These are phyloP conservation scores for Ylistrum balloti DNA, from an alignment of 1,140 invertebrate genomes.

Conservation along the genomic window DNA sequence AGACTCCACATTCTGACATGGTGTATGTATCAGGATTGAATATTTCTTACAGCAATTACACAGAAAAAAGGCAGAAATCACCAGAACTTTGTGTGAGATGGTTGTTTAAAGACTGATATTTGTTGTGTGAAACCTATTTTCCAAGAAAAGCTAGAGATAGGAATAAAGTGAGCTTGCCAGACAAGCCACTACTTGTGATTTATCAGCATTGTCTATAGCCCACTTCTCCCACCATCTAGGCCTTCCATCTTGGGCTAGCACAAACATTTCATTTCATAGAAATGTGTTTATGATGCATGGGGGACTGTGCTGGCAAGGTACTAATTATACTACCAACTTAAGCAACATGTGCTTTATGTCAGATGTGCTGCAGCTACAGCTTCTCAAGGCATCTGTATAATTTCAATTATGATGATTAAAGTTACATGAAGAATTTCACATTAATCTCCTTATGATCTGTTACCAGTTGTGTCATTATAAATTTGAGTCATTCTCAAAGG, in stretches of 20 bases:
- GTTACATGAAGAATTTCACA: not conserved
- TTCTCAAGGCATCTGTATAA: conserved; percentile 8
- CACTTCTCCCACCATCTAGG: not conserved
- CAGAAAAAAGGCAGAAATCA: too few species aligned
- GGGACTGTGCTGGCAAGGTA: not conserved
- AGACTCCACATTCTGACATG: not conserved
- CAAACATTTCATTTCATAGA: not conserved
- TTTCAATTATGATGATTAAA: conserved; percentile 40
- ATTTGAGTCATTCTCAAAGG: too few species aligned
- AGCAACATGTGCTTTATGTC: conserved; percentile 27
- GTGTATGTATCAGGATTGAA: not conserved
- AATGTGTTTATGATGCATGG: too few species aligned
- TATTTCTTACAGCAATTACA: not conserved
- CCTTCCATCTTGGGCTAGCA: conserved; percentile 1
- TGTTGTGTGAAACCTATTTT: not conserved
- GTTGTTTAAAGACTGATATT: not conserved
- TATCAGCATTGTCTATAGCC: not conserved
- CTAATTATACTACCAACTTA: not conserved
- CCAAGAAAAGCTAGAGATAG: not conserved
- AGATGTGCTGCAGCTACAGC: not conserved
- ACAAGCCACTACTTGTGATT: not conserved
- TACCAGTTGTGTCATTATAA: conserved; percentile 21
- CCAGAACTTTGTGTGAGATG: not conserved
- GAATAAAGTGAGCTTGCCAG: not conserved
- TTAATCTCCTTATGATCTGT: conserved; percentile 19